Evolutionary conservation across 1,140 invertebrate species (phyloP).

Genomic region (Brachionus plicatilis): DNA sequence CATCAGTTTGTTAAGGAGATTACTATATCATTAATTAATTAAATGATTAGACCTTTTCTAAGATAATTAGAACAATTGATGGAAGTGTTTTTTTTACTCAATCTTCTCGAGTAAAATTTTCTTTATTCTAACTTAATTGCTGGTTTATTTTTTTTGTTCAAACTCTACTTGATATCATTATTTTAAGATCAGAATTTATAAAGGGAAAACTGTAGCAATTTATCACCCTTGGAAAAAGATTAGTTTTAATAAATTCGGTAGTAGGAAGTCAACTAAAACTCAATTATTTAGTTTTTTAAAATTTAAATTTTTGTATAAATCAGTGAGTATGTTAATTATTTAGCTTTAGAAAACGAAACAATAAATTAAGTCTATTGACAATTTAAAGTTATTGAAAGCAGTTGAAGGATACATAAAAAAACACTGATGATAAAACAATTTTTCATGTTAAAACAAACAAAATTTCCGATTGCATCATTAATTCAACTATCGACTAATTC

Average conservation of each 20-base stretch:
- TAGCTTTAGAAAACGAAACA: neutral
- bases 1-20: constrained; percentile 20
- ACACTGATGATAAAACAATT: neutral
- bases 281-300: neutral
- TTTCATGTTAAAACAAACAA: neutral
- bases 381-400: neutral
- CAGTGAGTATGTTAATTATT: neutral
- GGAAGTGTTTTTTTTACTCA: constrained; percentile 5
- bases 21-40: constrained; percentile 27
- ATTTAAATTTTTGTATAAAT: neutral
- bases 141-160: neutral
- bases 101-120: neutral
- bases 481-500: neutral
- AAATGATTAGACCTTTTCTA: constrained; percentile 29
- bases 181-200: no score
- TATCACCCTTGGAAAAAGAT: neutral
- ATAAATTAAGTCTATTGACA: neutral
- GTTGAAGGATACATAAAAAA: neutral
- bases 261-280: neutral
- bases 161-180: no score
- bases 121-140: neutral
- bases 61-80: constrained; percentile 33
- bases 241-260: neutral
- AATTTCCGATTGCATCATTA: neutral
- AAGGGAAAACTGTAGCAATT: no score